Percentiles rank a stretch among this genome's conserved stretches.
phyloP scores from a whole-genome alignment of 2,797 vertebrate species.

The Gadopsis bispinosus region DNA sequence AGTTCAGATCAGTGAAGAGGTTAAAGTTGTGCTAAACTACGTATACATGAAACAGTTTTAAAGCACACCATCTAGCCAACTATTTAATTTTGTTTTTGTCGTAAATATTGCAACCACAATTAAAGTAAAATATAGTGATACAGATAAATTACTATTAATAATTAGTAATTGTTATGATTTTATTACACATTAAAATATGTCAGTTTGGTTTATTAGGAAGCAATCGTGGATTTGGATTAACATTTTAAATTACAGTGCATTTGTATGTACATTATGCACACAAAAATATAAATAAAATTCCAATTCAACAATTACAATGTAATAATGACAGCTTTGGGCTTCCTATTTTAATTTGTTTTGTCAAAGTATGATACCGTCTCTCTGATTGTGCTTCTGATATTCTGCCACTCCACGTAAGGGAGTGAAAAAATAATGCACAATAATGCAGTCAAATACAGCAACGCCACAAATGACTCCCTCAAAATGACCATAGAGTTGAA shows the following conservation, averaged over 20 bases:
- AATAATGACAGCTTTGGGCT: conserved; percentile 21
- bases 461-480: background rate
- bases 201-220: background rate
- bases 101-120: background rate
- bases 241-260: background rate
- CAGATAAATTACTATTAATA: background rate
- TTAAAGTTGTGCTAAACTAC: background rate
- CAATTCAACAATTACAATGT: background rate
- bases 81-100: background rate
- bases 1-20: background rate
- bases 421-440: background rate
- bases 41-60: background rate
- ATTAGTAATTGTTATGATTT: background rate
- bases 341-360: background rate
- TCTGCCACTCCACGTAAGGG: background rate
- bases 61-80: background rate
- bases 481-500: background rate
- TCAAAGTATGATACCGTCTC: background rate
- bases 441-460: background rate
- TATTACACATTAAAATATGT: background rate
- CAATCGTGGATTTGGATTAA: background rate
- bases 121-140: background rate
- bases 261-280: background rate
- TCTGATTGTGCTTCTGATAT: background rate
- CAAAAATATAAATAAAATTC: background rate